These are phyloP conservation scores for Chamaetylas fuelleborni DNA, from an alignment of 2,113 vertebrate species.

Conservation along the genomic window DNA sequence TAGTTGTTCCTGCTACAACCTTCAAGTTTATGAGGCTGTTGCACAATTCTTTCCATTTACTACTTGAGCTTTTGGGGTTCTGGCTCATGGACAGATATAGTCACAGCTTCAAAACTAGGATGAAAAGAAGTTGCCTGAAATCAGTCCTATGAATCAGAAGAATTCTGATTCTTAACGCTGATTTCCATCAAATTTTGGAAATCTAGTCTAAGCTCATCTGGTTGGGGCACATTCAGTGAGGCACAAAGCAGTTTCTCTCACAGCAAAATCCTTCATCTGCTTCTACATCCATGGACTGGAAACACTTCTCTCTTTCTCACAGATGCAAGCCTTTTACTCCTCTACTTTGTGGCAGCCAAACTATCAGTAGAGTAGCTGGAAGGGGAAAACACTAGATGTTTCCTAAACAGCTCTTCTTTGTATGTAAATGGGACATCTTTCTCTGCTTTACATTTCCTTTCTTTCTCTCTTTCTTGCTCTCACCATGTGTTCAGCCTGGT, in stretches of 20 bases:
- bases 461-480: not conserved
- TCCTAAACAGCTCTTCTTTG: slow-evolving; percentile 43
- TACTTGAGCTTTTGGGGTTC: not conserved
- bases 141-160: not conserved
- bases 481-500: slow-evolving; percentile 8
- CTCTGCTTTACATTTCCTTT: slow-evolving; percentile 52
- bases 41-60: not conserved
- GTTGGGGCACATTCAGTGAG: not conserved
- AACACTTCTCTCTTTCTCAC: not conserved
- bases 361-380: slow-evolving; percentile 10
- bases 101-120: not conserved
- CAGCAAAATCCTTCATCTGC: not conserved
- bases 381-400: slow-evolving; percentile 12
- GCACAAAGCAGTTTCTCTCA: not conserved
- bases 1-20: not conserved
- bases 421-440: slow-evolving; percentile 53
- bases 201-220: not conserved
- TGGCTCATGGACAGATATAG: not conserved
- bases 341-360: not conserved
- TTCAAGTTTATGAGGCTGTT: not conserved
- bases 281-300: not conserved
- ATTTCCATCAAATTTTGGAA: not conserved
- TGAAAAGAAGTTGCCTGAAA: not conserved
- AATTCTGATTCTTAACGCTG: not conserved
- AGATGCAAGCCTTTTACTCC: not conserved